Base-by-base conservation (phyloP, 64 coral and sea anemone species). In the Pocillopora damicornis region DNA sequence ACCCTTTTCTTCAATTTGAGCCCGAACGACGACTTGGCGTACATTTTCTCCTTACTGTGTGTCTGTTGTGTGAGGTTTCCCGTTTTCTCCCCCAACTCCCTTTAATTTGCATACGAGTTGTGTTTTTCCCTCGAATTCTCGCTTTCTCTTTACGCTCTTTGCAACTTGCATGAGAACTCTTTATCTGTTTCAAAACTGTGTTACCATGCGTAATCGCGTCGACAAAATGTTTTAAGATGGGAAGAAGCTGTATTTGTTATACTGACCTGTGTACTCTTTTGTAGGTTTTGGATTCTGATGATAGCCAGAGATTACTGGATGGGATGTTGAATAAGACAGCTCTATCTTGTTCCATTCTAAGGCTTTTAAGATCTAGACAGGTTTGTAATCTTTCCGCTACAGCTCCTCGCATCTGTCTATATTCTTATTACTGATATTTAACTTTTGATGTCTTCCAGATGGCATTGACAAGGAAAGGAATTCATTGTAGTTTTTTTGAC, bases 361-460 rank as follows among this genome's bases (percentile, higher is more conserved):
- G 93, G 68, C 58, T 99, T 34, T 80, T 99, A 11, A 95, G 88
- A 75, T 76, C 97, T 18, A 92, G 90, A 91, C 93, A 99, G 90
- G 97, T 99, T 73, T 65, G 73, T 77, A 69, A 37, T 14, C 18
- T 22, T 68, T 74, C 7, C 61, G 72, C 5, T 73, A 17, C 59
- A 30, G 18, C 25, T 22, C 5, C 11, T 58, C 59, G 2, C 2
- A 15, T 45, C 58, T 81, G 13, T 81, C 42, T 20, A 82, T 30
- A 42, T 42, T 20, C 16, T 23, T 25, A 20, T 56, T 13, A 59
- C 2, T 35, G 7, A 65, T 10, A 42, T 63, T 23, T 56, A 18
- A 9, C 35, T 76, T 9, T 60, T 42, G 9, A 76, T 56, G n/a
- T n/a, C 6, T 26, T 87, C 12, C 56, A 94, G 88, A 81, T 60